Conservation (phyloP, 2,888 invertebrate species). For the Oscheius sp. region DNA sequence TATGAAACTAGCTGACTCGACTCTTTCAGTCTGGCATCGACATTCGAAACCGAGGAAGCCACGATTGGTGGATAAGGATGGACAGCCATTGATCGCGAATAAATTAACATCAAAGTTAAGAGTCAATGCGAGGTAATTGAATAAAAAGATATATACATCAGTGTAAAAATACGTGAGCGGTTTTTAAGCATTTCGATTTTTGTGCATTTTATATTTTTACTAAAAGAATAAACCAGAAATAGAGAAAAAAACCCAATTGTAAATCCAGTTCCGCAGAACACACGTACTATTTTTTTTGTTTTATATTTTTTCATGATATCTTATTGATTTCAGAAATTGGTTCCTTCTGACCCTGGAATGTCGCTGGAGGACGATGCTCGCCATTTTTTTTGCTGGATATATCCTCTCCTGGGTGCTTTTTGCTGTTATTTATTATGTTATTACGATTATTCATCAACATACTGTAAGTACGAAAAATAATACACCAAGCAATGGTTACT, state of each 20-base stretch:
- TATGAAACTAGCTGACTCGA: too few relatives aligned
- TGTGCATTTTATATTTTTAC: too few relatives aligned
- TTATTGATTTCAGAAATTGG: slow-evolving; percentile 63
- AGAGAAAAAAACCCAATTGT: too few relatives aligned
- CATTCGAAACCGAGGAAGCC: neutral
- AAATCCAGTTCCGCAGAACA: too few relatives aligned
- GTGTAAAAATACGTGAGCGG: neutral
- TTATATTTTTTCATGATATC: too few relatives aligned
- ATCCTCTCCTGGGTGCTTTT: slow-evolving; percentile 60
- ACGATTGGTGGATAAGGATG: slow-evolving; percentile 4
- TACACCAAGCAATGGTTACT: too few relatives aligned
- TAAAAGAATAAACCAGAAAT: too few relatives aligned
- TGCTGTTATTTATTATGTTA: slow-evolving; percentile 59
- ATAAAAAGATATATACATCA: neutral
- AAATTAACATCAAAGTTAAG: neutral
- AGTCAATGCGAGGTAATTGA: slow-evolving; percentile 13
- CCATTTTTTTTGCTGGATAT: slow-evolving; percentile 59
- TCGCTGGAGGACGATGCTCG: slow-evolving; percentile 60
- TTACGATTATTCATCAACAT: slow-evolving; percentile 23
- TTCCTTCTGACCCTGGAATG: slow-evolving; percentile 67
- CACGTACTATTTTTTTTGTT: too few relatives aligned
- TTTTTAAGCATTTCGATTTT: too few relatives aligned
- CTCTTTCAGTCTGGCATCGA: slow-evolving; percentile 18
- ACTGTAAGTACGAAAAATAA: neutral
- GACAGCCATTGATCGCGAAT: slow-evolving; percentile 12